Base-by-base conservation (phyloP, 2,113 vertebrate genomes). In the Oryzias celebensis region DNA sequence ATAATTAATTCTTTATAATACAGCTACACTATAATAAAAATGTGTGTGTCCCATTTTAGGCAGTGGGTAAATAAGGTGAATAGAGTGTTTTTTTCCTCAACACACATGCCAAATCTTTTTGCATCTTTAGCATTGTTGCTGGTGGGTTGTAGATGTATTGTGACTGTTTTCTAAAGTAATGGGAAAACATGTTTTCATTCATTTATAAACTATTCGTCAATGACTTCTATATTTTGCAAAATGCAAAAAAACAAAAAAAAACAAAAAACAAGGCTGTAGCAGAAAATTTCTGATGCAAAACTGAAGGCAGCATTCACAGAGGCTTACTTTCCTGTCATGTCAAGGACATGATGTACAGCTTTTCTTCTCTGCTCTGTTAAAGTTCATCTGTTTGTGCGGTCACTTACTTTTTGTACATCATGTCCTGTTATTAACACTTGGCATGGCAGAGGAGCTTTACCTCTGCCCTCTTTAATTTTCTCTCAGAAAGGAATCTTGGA, bases 381-480 rank as follows among this genome's bases (percentile, higher is more conserved):
- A 28, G 49, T 52, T 48, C 7, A 47, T 58, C 50, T 66, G 57
- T 62, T 66, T 64, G 36, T 66, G 46, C 24, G 42, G 7, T 31
- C 36, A 52, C 52, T 58, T 41, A 66, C 44, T 47, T 62, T 62
- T 61, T 14, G 23, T 81, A 22, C 10, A 4, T 54, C 41, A 61
- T 55, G 62, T 51, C 52, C 52, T 67, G 60, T 71, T 62, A 67
- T 73, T 44, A 64, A 71, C 36, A n/a, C 14, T 53, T 47, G 50
- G 26, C 22, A 60, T 23, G 36, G 14, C 18, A 51, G 28, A 14
- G 28, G 26, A 56, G 48, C 51, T 43, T 18, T 23, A 50, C 52
- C 63, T 71, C 68, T 49, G 49, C 65, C 55, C 57, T 52, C 49
- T 78, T 66, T 73, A 26, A 74, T 85, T 80, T 82, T 65, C 68